These are phyloP conservation scores for Bombyx mori DNA, from an alignment of 1,140 invertebrate species.

Conservation along the genomic window DNA sequence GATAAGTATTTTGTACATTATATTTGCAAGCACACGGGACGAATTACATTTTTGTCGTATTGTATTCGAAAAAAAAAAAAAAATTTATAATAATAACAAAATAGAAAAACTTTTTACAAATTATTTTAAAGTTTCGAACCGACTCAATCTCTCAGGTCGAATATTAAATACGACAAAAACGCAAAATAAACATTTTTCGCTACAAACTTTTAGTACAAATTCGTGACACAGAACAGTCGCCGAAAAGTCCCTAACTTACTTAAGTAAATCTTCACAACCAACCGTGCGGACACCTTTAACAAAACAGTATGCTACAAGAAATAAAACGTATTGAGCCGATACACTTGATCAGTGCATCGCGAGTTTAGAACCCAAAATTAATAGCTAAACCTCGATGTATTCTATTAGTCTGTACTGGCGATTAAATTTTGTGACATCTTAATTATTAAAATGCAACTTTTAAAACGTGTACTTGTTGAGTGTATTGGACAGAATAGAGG, in stretches of 20 bases:
- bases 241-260: constrained; percentile 64
- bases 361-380: constrained; percentile 54
- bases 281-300: constrained; percentile 65
- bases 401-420: constrained; percentile 50
- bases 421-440: constrained; percentile 60
- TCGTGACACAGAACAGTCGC: constrained; percentile 47
- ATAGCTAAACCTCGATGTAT: constrained; percentile 38
- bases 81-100: neutral
- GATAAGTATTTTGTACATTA: constrained; percentile 24
- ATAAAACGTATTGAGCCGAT: constrained; percentile 44
- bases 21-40: constrained; percentile 48
- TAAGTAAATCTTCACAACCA: constrained; percentile 71
- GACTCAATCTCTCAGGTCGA: constrained; percentile 4
- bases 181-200: constrained; percentile 34
- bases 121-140: constrained; percentile 5
- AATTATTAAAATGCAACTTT: constrained; percentile 47
- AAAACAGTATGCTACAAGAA: constrained; percentile 44
- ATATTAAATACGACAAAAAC: constrained; percentile 2
- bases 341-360: constrained; percentile 37
- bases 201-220: constrained; percentile 45
- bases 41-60: constrained; percentile 25
- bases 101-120: constrained; percentile 15
- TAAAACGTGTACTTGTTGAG: constrained; percentile 50
- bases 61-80: constrained; percentile 10
- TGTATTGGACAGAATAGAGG: constrained; percentile 63